A percentile compares a stretch with the other conserved stretches of the same genome.
Evolutionary conservation across 2,113 vertebrate genomes (phyloP).

Genomic region (Cacatua alba): DNA sequence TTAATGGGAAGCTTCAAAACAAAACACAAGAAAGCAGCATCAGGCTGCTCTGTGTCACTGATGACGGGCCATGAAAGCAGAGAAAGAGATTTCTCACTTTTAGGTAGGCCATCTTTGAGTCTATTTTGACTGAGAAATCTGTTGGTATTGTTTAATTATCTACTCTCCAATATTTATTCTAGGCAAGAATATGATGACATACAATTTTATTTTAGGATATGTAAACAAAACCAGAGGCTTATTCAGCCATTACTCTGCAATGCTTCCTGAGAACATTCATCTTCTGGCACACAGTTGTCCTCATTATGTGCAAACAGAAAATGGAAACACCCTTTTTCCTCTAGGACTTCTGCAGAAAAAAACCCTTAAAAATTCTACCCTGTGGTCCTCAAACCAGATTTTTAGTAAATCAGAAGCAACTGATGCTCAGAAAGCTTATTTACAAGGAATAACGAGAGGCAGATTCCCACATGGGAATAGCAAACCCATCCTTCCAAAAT

Average conservation of each 20-base stretch:
- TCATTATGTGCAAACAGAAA: constrained; percentile 12
- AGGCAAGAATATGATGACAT: constrained; percentile 39
- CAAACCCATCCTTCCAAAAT: not conserved
- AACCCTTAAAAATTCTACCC: not conserved
- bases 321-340: not conserved
- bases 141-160: not conserved
- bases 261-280: constrained; percentile 1
- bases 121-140: not conserved
- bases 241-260: not conserved
- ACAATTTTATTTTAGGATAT: constrained; percentile 29
- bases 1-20: not conserved
- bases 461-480: not conserved
- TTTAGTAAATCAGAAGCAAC: not conserved
- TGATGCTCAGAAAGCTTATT: not conserved
- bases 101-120: not conserved
- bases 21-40: not conserved
- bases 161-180: constrained; percentile 18
- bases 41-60: not conserved
- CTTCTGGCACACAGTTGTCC: constrained; percentile 5
- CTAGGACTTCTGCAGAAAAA: not conserved
- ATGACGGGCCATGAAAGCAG: not conserved
- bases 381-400: constrained; percentile 2
- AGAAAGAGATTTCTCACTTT: not conserved
- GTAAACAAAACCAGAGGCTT: constrained; percentile 43
- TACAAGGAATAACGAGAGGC: not conserved